Evolutionary conservation across 2,113 vertebrate genomes (phyloP).

Genomic region (Odontesthes bonariensis): DNA sequence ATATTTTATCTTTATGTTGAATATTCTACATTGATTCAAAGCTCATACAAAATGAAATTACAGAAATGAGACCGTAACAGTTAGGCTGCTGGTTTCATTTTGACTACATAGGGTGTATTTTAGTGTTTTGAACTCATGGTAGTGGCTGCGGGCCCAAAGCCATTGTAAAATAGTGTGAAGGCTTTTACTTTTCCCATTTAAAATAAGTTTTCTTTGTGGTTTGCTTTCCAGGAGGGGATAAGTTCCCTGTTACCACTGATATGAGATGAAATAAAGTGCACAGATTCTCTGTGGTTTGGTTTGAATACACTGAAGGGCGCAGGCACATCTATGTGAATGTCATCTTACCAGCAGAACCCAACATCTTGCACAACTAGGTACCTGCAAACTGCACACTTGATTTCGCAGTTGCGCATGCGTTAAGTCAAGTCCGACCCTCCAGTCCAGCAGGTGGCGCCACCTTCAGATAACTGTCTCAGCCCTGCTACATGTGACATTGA

Average conservation of each 20-base stretch:
- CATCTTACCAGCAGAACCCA: not conserved
- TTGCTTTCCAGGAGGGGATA: not conserved
- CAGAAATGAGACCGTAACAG: too few species aligned
- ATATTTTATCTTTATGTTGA: too few species aligned
- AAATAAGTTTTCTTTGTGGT: not conserved
- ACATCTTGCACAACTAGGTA: not conserved
- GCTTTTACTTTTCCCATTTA: not conserved
- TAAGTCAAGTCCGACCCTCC: slow-evolving; percentile 3
- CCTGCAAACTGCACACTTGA: not conserved
- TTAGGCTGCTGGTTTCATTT: too few species aligned
- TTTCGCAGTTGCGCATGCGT: slow-evolving; percentile 41
- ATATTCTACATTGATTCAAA: too few species aligned
- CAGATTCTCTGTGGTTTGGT: not conserved
- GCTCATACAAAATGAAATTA: too few species aligned
- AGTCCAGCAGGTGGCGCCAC: slow-evolving; percentile 43
- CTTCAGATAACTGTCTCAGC: rapidly evolving
- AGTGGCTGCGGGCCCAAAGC: too few species aligned
- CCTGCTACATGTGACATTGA: slow-evolving; percentile 74
- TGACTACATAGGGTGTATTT: too few species aligned
- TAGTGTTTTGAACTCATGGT: too few species aligned
- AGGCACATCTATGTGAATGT: slow-evolving; percentile 7
- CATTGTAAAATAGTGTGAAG: not conserved
- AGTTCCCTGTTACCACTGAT: too few species aligned
- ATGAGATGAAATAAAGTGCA: too few species aligned
- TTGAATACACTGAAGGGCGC: not conserved